These are phyloP conservation scores for Amphipyra berbera DNA, from an alignment of 2,888 invertebrate species.

Conservation along the genomic window DNA sequence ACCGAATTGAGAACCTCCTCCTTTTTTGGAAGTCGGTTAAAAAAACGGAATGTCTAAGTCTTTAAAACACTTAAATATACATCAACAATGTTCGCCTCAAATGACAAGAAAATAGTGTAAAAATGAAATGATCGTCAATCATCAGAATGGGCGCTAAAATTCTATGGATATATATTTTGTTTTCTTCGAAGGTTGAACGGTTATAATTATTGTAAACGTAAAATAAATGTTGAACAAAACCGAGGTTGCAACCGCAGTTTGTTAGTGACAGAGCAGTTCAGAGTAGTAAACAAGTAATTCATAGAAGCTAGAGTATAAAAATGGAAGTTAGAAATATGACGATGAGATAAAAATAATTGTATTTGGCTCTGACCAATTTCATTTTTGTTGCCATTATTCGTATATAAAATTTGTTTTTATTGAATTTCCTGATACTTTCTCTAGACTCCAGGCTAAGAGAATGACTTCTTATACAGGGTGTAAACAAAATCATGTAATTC, in stretches of 20 bases:
- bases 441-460: too few species aligned
- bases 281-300: not conserved
- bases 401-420: conserved; percentile 23
- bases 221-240: not conserved
- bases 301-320: conserved; percentile 13
- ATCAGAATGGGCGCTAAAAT: conserved; percentile 4
- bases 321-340: conserved; percentile 3
- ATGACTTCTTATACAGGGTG: too few species aligned
- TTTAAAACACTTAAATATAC: too few species aligned
- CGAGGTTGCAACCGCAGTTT: conserved; percentile 1
- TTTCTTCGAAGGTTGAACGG: not conserved
- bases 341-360: not conserved
- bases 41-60: too few species aligned
- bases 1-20: too few species aligned
- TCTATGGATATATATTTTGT: not conserved
- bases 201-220: too few species aligned
- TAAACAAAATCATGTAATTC: too few species aligned
- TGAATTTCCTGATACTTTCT: not conserved
- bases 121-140: conserved; percentile 18
- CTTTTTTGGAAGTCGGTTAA: too few species aligned
- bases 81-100: not conserved
- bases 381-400: conserved; percentile 34
- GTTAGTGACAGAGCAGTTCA: conserved; percentile 1
- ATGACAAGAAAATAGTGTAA: not conserved
- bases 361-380: conserved; percentile 15